Evolutionary conservation across 2,113 vertebrate species (phyloP), one percentile per base, ranked within the genome.

Genomic region (Etheostoma cragini): DNA sequence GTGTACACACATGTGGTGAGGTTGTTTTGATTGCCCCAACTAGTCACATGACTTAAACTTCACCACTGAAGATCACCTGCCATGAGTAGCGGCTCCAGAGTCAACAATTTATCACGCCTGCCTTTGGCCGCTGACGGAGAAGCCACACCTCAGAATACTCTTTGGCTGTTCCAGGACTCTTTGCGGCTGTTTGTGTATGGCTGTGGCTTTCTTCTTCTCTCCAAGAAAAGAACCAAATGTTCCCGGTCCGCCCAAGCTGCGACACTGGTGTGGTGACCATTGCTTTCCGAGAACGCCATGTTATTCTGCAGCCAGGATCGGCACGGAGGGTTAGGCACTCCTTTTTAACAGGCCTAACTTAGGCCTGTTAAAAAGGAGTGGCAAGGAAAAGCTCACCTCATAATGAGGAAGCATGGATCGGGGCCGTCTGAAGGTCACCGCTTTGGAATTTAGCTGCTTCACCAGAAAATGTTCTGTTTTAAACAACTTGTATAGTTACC

Each of bases 141-240:
- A 86, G 46, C 75, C 85, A 89, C 58, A 52, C 64, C 92, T 88
- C 91, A 83, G 92, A 95, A 94, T 45, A 92, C 67, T 72, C 81
- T 60, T 42, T 45, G 84, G 35, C 52, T 76, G 80, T 71, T 90
- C 69, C 16, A n/a, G 42, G 77, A 64, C 57, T 24, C 30, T 16
- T 5, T 88, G 86, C 6, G 74, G 87, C 86, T 84, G 83, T 77
- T 82, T 82, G 87, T 85, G 79, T 79, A 68, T 71, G 81, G 86
- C 84, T 91, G 87, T 52, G 91, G 92, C 76, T 87, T 83, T 69
- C 72, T 69, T 46, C 35, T 57, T 56, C 65, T 45, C 65, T 76
- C 56, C 69, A 79, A 85, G 76, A 88, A 91, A 81, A 91, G 87
- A 90, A 89, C 85, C 79, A 62, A 88, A 92, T 94, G 92, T 94